Conservation (phyloP, 2,113 vertebrate species). For the Paradoxurus hermaphroditus region DNA sequence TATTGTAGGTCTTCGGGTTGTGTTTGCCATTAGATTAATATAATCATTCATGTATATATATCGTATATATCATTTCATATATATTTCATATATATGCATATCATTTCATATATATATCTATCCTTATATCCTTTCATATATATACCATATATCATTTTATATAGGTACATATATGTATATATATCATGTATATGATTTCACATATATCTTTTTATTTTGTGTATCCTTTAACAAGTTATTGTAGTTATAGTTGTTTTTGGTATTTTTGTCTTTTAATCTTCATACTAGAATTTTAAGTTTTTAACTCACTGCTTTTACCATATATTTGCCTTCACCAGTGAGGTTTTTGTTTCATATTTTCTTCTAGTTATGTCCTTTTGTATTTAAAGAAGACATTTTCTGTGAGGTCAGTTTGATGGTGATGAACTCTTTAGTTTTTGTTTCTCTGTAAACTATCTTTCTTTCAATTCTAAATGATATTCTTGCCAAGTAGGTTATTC, state of each 20-base stretch:
- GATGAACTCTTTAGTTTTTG: background rate
- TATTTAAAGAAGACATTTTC: background rate
- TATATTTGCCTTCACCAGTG: background rate
- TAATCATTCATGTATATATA: background rate
- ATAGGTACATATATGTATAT: too few relatives aligned
- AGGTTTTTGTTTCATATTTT: background rate
- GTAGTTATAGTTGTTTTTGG: background rate
- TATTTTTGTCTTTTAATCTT: background rate
- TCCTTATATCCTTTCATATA: background rate
- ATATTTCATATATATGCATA: too few relatives aligned
- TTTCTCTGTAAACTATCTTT: background rate
- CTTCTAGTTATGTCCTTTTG: background rate
- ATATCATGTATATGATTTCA: too few relatives aligned
- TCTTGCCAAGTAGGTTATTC: too few relatives aligned
- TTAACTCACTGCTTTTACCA: background rate
- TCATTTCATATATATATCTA: too few relatives aligned
- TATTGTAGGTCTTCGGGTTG: background rate
- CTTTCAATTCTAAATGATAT: too few relatives aligned
- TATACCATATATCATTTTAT: too few relatives aligned
- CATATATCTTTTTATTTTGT: background rate
- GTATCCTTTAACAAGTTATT: background rate
- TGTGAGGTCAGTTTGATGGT: background rate
- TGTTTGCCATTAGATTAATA: background rate
- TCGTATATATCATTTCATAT: too few relatives aligned
- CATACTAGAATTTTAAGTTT: background rate